Evolutionary conservation across 2,113 vertebrate species (phyloP), one percentile per base, ranked within the genome.

Genomic region (Thryonomys swinderianus): DNA sequence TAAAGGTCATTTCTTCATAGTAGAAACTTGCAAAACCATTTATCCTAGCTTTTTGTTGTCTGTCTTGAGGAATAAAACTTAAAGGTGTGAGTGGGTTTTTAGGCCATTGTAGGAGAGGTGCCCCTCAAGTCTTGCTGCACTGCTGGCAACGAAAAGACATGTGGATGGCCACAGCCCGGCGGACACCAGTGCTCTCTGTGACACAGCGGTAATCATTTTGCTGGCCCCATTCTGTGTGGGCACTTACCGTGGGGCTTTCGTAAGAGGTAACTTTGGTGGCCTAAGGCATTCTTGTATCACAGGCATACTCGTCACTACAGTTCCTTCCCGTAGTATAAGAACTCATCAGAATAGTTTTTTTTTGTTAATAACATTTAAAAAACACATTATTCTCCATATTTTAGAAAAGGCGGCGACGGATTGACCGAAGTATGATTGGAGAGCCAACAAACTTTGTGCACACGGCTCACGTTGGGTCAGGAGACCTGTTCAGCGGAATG

Each of bases 351-450:
- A 11, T 79, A n/a, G 45, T 12, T 37, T 42, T 37, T 42, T 14
- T 40, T n/a, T 81, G 13, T 64, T 89, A 73, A 57, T 61, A 66
- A 80, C 16, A 69, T 90, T 89, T 71, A 91, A 21, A 81, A 88
- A 51, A 51, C 53, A 90, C 13, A 4, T 34, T 76, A 4, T 92
- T 87, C 30, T 12, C 62, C 53, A 10, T 88, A 11, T 95, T 98
- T 91, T 97, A 99, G 99, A 99, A 99, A 96, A 98, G 99, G 94
- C 98, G 99, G 87, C 98, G 99, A 78, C 98, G 98, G 40, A 99
- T 99, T 84, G 99, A 99, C 98, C 98, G 99, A 90, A 99, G 98
- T 96, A 99, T 99, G 99, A 99, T 99, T 48, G 99, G 99, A n/a
- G 99, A 99, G 87, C 99, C 99, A 0, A 99, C 99, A 17, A 99